Base-by-base conservation (phyloP, 2,888 invertebrate genomes). In the Schizotus pectinicornis region DNA sequence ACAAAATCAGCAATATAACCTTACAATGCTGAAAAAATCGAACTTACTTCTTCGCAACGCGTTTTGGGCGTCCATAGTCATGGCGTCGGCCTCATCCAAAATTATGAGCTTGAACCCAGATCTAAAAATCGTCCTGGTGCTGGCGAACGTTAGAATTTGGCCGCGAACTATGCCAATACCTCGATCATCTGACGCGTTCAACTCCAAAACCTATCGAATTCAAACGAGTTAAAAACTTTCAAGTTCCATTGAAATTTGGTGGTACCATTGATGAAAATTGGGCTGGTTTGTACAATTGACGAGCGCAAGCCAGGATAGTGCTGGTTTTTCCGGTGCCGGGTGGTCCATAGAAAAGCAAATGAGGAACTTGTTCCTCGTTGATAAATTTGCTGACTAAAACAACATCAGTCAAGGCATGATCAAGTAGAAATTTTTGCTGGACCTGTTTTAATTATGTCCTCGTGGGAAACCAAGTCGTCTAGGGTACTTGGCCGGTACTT, bases 1-100 rank as follows among this genome's bases (percentile, higher is more conserved):
- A 55, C 55, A 54, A 41, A 45, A 43, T 22, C 5, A 22, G 11
- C 38, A 9, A 43, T 12, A 46, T 49, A 45, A 57, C 49, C 55
- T 7, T 36, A 12, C 22, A 22, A 22, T 22, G 6, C 2, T 6
- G 0, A 41, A 52, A 54, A 55, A 22, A 22, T 22, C 22, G 22
- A 22, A 81, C 86, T 85, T 83, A 94, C 93, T 94, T 85, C 96
- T 87, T 68, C 97, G 84, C 0, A 98, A 83, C 30, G 99, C 98
- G 85, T 98, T 99, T 78, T 99, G 99, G 1, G 99, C 99, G 86
- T 99, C 99, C 79, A 93, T 92, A 0, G 98, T 99, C 98, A 99
- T 99, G 0, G 98, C 96, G 84, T 99, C 98, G 0, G 98, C 98
- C 83, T 99, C 98, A 84, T 99, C 98, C 13, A 99, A 82, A 66